These are phyloP conservation scores for Limonius californicus DNA, from an alignment of 1,140 invertebrate species.

Conservation along the genomic window DNA sequence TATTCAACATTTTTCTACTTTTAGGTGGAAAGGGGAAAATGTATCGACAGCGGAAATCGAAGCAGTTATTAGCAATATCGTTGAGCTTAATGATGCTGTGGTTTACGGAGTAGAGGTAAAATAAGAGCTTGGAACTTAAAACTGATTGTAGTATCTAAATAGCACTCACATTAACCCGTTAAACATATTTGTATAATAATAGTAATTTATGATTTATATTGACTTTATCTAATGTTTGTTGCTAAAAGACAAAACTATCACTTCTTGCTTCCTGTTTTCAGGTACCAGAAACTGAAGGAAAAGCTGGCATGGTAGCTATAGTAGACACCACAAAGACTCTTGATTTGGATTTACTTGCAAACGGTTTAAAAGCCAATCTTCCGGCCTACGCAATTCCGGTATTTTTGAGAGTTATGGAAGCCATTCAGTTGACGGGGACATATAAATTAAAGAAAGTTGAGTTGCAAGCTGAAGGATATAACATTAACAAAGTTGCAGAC, in stretches of 20 bases:
- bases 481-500: constrained; percentile 62
- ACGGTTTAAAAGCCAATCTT: constrained; percentile 66
- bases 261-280: constrained; percentile 39
- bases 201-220: too few relatives aligned
- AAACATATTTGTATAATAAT: too few relatives aligned
- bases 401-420: constrained; percentile 76
- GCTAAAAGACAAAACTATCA: too few relatives aligned
- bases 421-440: constrained; percentile 82
- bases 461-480: constrained; percentile 76
- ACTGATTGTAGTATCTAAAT: too few relatives aligned
- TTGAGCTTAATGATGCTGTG: constrained; percentile 73
- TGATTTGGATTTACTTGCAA: constrained; percentile 60
- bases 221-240: constrained; percentile 10
- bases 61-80: constrained; percentile 77
- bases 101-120: constrained; percentile 79
- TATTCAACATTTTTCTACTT: neutral
- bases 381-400: constrained; percentile 84
- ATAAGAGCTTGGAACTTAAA: constrained; percentile 20
- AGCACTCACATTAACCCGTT: too few relatives aligned
- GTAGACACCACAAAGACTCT: constrained; percentile 67
- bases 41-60: constrained; percentile 96
- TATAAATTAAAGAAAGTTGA: constrained; percentile 88
- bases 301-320: constrained; percentile 94
- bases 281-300: constrained; percentile 82
- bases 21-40: constrained; percentile 92